Base-by-base conservation (phyloP, 2,113 vertebrate genomes). In the Sterna hirundo region DNA sequence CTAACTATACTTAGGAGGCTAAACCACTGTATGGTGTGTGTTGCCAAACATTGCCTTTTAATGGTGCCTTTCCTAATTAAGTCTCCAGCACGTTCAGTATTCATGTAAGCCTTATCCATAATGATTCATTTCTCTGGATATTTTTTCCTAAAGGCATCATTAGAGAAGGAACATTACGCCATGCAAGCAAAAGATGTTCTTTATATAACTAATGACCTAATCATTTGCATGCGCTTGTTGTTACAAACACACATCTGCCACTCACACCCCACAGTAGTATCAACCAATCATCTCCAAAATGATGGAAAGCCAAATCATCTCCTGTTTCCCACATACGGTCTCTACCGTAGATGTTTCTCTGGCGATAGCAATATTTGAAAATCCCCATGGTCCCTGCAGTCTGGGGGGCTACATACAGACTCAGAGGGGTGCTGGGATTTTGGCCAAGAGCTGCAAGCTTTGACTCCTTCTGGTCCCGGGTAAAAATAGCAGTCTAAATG, bases 281-380 rank as follows among this genome's bases (percentile, higher is more conserved):
- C 40, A 87, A 23, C 5, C 52, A 42, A 42, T 42, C 42, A 42
- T 42, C 42, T 42, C 42, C 42, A 42, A 42, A 42, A 42, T 14
- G 42, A 42, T 42, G 42, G 42, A 13, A 13, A 42, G 66, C 75
- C 61, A 88, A 54, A 42, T 23, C 15, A 25, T 51, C 36, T 80
- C 36, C 32, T n/a, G 20, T 80, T 89, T 19, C 22, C 75, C 20
- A 22, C 0, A 0, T 26, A 16, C 1, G 3, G 11, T 86, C 49
- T 86, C 54, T 83, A 22, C 22, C 3, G 1, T 55, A 60, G 38
- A 44, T 85, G 21, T 85, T 79, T 61, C 30, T 51, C 20, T 71
- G 38, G 12, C 77, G 34, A 77, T 3, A 51, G 6, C 29, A 44
- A 16, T 15, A 12, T 54, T 69, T 51, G n/a, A 26, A 93, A 77